phyloP scores from a whole-genome alignment of 1,140 invertebrate species.

The Wasmannia auropunctata region DNA sequence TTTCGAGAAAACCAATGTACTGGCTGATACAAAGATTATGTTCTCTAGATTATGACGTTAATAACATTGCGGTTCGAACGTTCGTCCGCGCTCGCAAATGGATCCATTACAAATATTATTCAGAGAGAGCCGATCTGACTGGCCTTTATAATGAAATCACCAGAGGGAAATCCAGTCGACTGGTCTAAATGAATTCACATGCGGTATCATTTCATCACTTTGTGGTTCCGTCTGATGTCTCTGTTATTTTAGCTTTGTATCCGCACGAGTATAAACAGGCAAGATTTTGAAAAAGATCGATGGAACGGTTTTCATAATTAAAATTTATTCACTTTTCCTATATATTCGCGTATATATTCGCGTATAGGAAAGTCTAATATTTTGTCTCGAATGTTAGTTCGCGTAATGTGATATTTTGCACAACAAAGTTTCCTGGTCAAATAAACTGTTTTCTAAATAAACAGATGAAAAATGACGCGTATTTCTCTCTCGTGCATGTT shows the following conservation, averaged over 20 bases:
- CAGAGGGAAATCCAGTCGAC: slow-evolving; percentile 28
- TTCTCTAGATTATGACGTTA: slow-evolving; percentile 48
- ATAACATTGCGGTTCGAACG: slow-evolving; percentile 43
- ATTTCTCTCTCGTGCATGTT: not conserved
- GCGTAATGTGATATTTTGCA: not conserved
- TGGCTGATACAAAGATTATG: slow-evolving; percentile 7
- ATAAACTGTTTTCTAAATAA: slow-evolving; percentile 22
- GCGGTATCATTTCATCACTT: slow-evolving; percentile 62
- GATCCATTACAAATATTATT: slow-evolving; percentile 62
- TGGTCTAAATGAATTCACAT: slow-evolving; percentile 49
- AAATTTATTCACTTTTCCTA: no score
- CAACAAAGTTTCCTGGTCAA: not conserved
- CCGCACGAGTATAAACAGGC: slow-evolving; percentile 19
- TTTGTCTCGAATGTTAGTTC: not conserved
- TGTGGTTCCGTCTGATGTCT: not conserved
- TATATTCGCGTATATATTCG: not conserved
- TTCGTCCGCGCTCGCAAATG: slow-evolving; percentile 33
- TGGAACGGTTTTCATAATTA: slow-evolving; percentile 19
- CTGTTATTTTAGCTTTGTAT: slow-evolving; percentile 54
- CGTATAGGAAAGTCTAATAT: not conserved
- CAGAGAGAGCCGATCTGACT: not conserved
- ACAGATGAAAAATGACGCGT: not conserved
- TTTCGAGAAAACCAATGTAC: slow-evolving; percentile 33
- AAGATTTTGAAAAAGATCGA: slow-evolving; percentile 30
- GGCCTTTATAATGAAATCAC: slow-evolving; percentile 57